A percentile compares a stretch with the other conserved stretches of the same genome.
Conservation (phyloP, 2,113 vertebrate species). For the Apodemus speciosus region DNA sequence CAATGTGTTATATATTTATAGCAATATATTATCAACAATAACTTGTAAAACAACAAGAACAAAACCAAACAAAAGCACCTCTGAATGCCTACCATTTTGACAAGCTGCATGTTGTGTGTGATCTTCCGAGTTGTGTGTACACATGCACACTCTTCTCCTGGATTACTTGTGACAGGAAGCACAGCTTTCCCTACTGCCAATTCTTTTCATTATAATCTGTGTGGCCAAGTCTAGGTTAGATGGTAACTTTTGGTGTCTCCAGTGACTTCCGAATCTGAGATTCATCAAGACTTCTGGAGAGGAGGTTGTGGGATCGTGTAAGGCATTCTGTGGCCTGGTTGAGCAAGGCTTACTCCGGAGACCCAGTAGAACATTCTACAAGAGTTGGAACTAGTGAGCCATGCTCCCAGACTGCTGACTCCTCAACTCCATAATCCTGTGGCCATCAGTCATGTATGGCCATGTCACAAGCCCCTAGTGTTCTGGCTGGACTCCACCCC, state of each 20-base stretch:
- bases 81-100: not conserved
- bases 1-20: constrained; percentile 5
- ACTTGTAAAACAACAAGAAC: not conserved
- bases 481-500: no score
- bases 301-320: not conserved
- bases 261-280: not conserved
- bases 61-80: not conserved
- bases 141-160: not conserved
- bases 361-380: no score
- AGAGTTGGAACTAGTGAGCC: no score
- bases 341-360: no score
- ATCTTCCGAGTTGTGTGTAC: not conserved
- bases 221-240: not conserved
- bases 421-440: no score
- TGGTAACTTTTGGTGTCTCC: not conserved
- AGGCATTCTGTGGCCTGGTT: no score
- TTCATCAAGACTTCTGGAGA: not conserved
- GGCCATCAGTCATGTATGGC: no score
- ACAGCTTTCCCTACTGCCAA: not conserved
- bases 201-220: not conserved
- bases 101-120: not conserved
- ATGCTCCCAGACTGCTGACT: no score
- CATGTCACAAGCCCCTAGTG: no score
- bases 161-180: not conserved
- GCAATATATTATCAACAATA: not conserved